Base-by-base conservation (phyloP, 2,797 vertebrate genomes). In the Phataginus tricuspis region DNA sequence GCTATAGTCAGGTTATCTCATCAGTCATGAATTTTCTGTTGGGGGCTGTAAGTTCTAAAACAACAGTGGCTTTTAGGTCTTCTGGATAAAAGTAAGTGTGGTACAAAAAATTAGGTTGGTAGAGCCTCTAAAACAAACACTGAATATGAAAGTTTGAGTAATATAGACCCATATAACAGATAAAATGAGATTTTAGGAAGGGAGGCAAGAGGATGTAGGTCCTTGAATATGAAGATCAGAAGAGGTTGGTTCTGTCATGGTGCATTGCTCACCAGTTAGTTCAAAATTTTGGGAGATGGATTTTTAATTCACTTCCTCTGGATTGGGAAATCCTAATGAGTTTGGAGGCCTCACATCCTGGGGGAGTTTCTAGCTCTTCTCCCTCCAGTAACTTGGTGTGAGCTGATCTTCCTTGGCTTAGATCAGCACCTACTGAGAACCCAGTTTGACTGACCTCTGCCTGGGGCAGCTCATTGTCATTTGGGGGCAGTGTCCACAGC, bases 101-200 rank as follows among this genome's bases (percentile, higher is more conserved):
- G 29, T 16, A 1, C 53, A 64, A 90, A 57, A 55, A 27, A 39
- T 16, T 23, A 31, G 19, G 29, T 14, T 79, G 14, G 12, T 64
- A 10, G 74, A 75, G 23, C 29, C 37, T 77, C 61, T 61, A 49
- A 91, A 66, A 66, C 15, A 55, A 64, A 64, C 37, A 79, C 16
- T 79, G 94, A 84, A 66, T 66, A 13, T 59, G 42, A 87, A 88
- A 90, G 53, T 91, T 34, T 68, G 63, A 91, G 27, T 59, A 31
- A 16, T 63, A 11, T 74, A 74, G 42, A 77, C n/a, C 4, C 29
- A 42, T 6, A 12, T 31, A 79, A 55, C 29, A 74, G 15, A n/a
- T 45, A 71, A 85, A 88, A 71, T 49, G 51, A 88, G 5, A 12
- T 45, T 90, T 68, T 74, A 83, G 39, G 29, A 87, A 75, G 23